These are phyloP conservation scores for Epinephelus awoara DNA, from an alignment of 2,797 vertebrate genomes.

Conservation along the genomic window DNA sequence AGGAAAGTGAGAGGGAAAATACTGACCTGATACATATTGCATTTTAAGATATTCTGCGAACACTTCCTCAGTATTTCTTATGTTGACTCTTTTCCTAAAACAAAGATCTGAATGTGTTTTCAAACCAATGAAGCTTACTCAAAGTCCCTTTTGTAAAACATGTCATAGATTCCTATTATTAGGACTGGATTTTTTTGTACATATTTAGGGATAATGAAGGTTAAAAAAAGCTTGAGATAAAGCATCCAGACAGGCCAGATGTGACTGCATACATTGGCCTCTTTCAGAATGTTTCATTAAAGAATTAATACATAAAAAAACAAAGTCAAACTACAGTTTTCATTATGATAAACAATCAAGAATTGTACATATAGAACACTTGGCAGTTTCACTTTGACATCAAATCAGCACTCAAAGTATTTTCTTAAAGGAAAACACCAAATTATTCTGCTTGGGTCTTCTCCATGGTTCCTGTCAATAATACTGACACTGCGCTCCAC, in stretches of 20 bases:
- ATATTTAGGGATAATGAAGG: conserved; percentile 35
- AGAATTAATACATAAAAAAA: not conserved
- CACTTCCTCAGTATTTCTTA: conserved; percentile 56
- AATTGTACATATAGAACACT: conserved; percentile 13
- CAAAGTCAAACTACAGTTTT: not conserved
- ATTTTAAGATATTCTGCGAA: conserved; percentile 67
- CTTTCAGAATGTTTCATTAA: conserved; percentile 30
- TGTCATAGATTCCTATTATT: conserved; percentile 29
- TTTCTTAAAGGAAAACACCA: not conserved
- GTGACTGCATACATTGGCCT: conserved; percentile 18
- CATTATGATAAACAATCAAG: not conserved
- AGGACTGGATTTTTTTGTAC: conserved; percentile 35
- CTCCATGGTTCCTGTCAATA: not conserved
- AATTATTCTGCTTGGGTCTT: not conserved
- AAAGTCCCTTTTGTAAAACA: conserved; percentile 40
- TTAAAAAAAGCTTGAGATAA: conserved; percentile 17
- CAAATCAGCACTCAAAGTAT: not conserved
- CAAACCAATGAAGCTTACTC: conserved; percentile 57
- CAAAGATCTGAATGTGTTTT: conserved; percentile 65
- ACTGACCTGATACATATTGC: conserved; percentile 44
- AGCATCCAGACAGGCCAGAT: conserved; percentile 1
- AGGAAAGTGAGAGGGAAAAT: conserved; percentile 44
- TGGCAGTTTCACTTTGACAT: not conserved
- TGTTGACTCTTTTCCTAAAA: conserved; percentile 27
- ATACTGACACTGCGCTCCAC: not conserved